phyloP scores from a whole-genome alignment of 1,140 invertebrate species.

The Macrostomum lignano region DNA sequence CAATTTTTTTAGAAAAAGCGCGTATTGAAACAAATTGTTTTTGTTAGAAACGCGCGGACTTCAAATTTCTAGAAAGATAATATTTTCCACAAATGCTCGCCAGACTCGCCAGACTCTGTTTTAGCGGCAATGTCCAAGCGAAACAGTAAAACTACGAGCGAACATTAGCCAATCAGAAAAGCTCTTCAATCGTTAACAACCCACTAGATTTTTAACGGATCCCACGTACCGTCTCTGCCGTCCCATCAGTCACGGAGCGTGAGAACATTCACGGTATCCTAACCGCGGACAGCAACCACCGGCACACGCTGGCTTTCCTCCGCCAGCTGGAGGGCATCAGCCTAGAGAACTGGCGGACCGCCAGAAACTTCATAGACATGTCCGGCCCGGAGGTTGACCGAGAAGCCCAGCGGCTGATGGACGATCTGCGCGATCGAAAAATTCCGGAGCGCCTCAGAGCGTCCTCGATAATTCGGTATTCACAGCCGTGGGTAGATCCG shows the following conservation, averaged over 20 bases:
- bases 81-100: too few relatives aligned
- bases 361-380: constrained; percentile 73
- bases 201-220: too few relatives aligned
- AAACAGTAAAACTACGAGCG: too few relatives aligned
- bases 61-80: too few relatives aligned
- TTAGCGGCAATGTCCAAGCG: too few relatives aligned
- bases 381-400: constrained; percentile 59
- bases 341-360: constrained; percentile 58
- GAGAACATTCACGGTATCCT: constrained; percentile 81
- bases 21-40: too few relatives aligned
- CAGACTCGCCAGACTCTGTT: too few relatives aligned
- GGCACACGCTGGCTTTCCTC: constrained; percentile 77
- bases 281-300: constrained; percentile 71
- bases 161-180: too few relatives aligned
- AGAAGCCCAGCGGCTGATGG: constrained; percentile 61
- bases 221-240: too few relatives aligned
- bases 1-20: too few relatives aligned
- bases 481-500: constrained; percentile 1
- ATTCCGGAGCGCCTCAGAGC: constrained; percentile 15
- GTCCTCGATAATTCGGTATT: constrained; percentile 12
- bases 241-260: constrained; percentile 86
- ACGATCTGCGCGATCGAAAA: constrained; percentile 52
- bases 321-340: constrained; percentile 91
- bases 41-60: too few relatives aligned
- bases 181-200: too few relatives aligned